Conservation (phyloP, 2,797 vertebrate species). For the Helostoma temminkii region DNA sequence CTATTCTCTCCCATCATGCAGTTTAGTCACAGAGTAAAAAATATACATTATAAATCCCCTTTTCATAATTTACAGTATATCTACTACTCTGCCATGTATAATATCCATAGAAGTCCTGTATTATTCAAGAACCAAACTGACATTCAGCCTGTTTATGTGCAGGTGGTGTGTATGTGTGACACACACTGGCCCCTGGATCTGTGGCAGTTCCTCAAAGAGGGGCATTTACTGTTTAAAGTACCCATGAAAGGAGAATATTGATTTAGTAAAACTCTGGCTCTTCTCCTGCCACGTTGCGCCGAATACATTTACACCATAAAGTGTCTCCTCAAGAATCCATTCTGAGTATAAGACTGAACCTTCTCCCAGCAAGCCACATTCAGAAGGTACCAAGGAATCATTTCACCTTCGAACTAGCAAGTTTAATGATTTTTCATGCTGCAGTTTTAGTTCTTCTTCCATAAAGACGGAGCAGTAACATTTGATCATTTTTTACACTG, state of each 20-base stretch:
- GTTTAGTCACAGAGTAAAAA: not conserved
- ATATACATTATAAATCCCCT: constrained; percentile 1
- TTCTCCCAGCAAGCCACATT: constrained; percentile 9
- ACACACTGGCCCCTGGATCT: constrained; percentile 16
- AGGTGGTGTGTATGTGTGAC: not conserved
- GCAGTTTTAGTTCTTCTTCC: constrained; percentile 8
- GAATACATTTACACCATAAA: constrained; percentile 54
- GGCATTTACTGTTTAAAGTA: constrained; percentile 58
- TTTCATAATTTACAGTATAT: not conserved
- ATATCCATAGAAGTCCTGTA: constrained; percentile 22
- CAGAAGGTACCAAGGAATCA: not conserved
- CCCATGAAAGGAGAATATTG: constrained; percentile 52
- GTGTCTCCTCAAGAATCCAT: constrained; percentile 30
- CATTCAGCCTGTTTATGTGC: constrained; percentile 21
- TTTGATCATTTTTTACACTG: constrained; percentile 45
- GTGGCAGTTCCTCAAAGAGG: constrained; percentile 29
- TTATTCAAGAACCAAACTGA: constrained; percentile 41
- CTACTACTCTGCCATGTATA: not conserved
- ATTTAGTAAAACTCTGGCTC: constrained; percentile 38
- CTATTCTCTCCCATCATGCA: not conserved
- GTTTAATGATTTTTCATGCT: constrained; percentile 9
- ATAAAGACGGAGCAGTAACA: not conserved
- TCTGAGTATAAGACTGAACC: constrained; percentile 11
- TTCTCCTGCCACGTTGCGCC: constrained; percentile 35
- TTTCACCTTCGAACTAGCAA: constrained; percentile 13